Conservation (phyloP, 2,797 vertebrate genomes). For the Cryptoblepharus egeriae region DNA sequence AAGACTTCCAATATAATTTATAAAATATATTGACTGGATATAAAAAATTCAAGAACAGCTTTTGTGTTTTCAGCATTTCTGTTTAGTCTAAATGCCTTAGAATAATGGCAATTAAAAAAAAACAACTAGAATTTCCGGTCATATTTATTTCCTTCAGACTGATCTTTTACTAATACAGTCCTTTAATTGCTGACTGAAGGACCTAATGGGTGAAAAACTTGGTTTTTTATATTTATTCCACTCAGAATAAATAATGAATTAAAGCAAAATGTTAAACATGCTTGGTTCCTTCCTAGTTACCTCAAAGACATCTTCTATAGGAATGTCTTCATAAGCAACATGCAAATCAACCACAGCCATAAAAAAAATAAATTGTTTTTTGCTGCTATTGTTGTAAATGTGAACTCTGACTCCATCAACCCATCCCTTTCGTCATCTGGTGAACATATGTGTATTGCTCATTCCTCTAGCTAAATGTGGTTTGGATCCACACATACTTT, state of each 20-base stretch:
- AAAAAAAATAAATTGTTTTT: slow-evolving; percentile 51
- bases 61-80: slow-evolving; percentile 58
- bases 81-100: slow-evolving; percentile 30
- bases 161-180: background rate
- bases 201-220: slow-evolving; percentile 14
- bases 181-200: slow-evolving; percentile 36
- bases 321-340: slow-evolving; percentile 43
- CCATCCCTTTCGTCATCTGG: slow-evolving; percentile 52
- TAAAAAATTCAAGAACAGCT: slow-evolving; percentile 39
- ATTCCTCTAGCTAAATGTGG: slow-evolving; percentile 37
- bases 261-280: slow-evolving; percentile 30
- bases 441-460: slow-evolving; percentile 63
- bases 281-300: slow-evolving; percentile 27
- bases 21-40: slow-evolving; percentile 13
- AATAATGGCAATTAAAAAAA: rapidly evolving
- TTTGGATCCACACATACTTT: slow-evolving; percentile 50
- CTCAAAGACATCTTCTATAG: background rate
- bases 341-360: slow-evolving; percentile 49
- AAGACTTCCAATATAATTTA: slow-evolving; percentile 1
- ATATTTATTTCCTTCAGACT: slow-evolving; percentile 35
- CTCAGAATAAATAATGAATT: slow-evolving; percentile 44
- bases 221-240: no score
- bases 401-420: slow-evolving; percentile 58
- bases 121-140: slow-evolving; percentile 18
- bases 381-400: slow-evolving; percentile 27